phyloP scores from a whole-genome alignment of 2,113 vertebrate genomes.

The Copsychus sechellarum region DNA sequence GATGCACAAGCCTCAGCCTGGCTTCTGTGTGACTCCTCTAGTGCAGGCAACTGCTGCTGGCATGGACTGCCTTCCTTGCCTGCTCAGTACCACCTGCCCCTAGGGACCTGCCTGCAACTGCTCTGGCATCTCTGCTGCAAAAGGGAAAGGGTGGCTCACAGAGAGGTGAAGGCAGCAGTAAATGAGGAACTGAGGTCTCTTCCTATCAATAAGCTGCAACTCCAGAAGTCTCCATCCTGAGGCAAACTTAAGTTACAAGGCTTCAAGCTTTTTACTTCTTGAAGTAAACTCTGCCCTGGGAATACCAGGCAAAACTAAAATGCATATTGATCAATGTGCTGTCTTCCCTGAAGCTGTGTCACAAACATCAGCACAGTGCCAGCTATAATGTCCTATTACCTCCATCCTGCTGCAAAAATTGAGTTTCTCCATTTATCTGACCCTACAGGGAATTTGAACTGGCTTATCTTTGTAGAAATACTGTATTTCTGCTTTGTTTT shows the following conservation, averaged over 20 bases:
- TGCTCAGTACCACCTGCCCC: not conserved
- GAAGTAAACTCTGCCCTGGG: not conserved
- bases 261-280: not conserved
- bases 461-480: not conserved
- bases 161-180: not conserved
- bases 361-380: not conserved
- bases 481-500: not conserved
- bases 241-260: not conserved
- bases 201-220: not conserved
- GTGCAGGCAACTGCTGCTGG: not conserved
- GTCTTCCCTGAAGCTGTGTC: not conserved
- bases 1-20: not conserved
- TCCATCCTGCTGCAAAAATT: not conserved
- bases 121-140: not conserved
- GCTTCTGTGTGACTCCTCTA: not conserved
- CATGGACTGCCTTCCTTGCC: fast-evolving
- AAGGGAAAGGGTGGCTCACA: not conserved
- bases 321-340: not conserved
- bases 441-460: not conserved
- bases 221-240: not conserved
- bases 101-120: not conserved
- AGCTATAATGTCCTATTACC: not conserved
- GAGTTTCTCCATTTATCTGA: not conserved
- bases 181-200: not conserved
- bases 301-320: not conserved